phyloP scores from a whole-genome alignment of 2,113 vertebrate genomes.

The Strix uralensis region DNA sequence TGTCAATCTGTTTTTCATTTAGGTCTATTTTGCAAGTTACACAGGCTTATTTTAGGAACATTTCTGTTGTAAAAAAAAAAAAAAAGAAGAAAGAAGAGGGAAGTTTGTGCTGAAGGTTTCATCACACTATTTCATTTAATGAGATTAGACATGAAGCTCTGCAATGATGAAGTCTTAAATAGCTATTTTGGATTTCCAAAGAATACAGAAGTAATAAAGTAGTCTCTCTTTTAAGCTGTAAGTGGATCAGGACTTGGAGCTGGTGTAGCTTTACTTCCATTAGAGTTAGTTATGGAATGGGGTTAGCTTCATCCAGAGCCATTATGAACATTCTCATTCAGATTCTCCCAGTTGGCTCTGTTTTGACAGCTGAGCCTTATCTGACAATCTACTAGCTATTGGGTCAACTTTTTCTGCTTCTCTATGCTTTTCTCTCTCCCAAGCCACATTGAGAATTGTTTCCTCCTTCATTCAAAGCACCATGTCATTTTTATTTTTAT shows the following conservation, averaged over 20 bases:
- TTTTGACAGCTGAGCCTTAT: neutral
- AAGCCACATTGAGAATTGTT: neutral
- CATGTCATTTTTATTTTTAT: neutral
- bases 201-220: neutral
- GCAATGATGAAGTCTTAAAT: neutral
- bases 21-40: neutral
- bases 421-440: neutral
- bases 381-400: neutral
- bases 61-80: neutral
- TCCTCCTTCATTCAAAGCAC: neutral
- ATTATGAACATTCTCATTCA: neutral
- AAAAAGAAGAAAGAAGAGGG: neutral
- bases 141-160: neutral
- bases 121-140: neutral
- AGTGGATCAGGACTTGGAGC: neutral
- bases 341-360: neutral
- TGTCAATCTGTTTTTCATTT: slow-evolving; percentile 31
- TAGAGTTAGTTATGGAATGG: neutral
- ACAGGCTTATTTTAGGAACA: neutral
- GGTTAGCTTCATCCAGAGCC: neutral
- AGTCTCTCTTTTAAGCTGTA: neutral
- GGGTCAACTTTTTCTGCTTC: neutral
- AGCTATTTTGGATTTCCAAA: neutral
- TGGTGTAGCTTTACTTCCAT: neutral
- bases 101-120: neutral